Percentiles rank a stretch among this genome's conserved stretches.
These are phyloP conservation scores for Rhabdomys dilectus DNA, from an alignment of 2,113 vertebrate species.

Conservation along the genomic window DNA sequence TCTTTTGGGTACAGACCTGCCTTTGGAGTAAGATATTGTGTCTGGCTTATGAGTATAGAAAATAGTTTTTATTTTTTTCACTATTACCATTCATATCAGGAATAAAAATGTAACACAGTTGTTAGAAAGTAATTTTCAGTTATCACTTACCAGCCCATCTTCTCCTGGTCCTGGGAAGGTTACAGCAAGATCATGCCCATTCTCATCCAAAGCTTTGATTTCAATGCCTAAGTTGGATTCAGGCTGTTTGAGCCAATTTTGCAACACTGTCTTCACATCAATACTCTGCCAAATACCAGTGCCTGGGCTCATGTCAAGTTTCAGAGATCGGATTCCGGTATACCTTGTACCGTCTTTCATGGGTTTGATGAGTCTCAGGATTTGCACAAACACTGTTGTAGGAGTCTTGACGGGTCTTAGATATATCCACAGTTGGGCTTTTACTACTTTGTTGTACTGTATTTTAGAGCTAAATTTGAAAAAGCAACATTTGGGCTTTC, in stretches of 20 bases:
- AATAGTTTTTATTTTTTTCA: constrained; percentile 13
- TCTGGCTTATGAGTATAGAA: background rate
- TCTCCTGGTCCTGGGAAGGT: constrained; percentile 93
- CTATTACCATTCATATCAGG: constrained; percentile 16
- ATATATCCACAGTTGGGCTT: constrained; percentile 98
- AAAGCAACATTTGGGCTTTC: constrained; percentile 96
- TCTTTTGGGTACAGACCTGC: constrained; percentile 65
- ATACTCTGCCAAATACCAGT: constrained; percentile 97
- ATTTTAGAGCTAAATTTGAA: constrained; percentile 97
- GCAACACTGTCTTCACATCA: constrained; percentile 97
- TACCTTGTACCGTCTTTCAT: constrained; percentile 93
- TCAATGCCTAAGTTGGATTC: constrained; percentile 99
- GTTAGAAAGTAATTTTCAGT: constrained; percentile 38
- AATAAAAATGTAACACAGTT: constrained; percentile 30
- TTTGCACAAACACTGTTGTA: constrained; percentile 97
- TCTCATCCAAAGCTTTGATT: constrained; percentile 97
- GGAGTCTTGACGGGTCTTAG: constrained; percentile 92
- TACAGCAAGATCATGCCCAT: constrained; percentile 94
- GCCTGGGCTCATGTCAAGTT: constrained; percentile 96
- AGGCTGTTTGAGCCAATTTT: constrained; percentile 98
- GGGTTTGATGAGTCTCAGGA: constrained; percentile 95
- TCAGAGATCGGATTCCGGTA: constrained; percentile 96
- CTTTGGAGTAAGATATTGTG: constrained; percentile 37
- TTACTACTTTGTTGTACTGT: constrained; percentile 94
- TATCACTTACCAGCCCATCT: constrained; percentile 95